Conservation (phyloP, 2,888 invertebrate genomes). For the Leptarthrus brevirostris region DNA sequence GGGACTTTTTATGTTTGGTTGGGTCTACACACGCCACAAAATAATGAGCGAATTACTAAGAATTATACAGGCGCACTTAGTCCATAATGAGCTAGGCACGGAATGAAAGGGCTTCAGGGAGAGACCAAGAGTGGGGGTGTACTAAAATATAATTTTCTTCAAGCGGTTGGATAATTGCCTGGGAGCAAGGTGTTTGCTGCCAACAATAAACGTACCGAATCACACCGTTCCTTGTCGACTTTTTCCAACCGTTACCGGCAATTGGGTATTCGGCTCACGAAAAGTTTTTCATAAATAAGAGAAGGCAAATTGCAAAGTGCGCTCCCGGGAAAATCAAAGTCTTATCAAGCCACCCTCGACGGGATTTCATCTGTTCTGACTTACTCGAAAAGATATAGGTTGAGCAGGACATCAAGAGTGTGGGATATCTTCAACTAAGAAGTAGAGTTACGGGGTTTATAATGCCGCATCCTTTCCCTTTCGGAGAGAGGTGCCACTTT, state of each 20-base stretch:
- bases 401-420: constrained; percentile 31
- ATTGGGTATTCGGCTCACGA: constrained; percentile 48
- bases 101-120: background rate
- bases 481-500: constrained; percentile 28
- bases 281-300: constrained; percentile 50
- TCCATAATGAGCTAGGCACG: constrained; percentile 28
- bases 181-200: constrained; percentile 44
- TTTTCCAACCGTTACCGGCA: constrained; percentile 8
- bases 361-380: constrained; percentile 39
- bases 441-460: constrained; percentile 8
- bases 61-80: constrained; percentile 45
- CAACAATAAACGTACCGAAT: constrained; percentile 15
- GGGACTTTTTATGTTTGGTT: background rate
- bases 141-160: constrained; percentile 46
- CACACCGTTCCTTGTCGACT: background rate
- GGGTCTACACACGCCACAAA: constrained; percentile 19
- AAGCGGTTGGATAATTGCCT: constrained; percentile 48
- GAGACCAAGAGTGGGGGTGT: background rate
- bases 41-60: constrained; percentile 46
- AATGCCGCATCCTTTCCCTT: constrained; percentile 14
- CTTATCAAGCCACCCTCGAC: constrained; percentile 37
- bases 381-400: constrained; percentile 17
- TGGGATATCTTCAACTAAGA: background rate
- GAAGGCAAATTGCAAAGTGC: constrained; percentile 49
- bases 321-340: constrained; percentile 50